phyloP scores from a whole-genome alignment of 2,888 invertebrate genomes.

The Mythimna loreyi region DNA sequence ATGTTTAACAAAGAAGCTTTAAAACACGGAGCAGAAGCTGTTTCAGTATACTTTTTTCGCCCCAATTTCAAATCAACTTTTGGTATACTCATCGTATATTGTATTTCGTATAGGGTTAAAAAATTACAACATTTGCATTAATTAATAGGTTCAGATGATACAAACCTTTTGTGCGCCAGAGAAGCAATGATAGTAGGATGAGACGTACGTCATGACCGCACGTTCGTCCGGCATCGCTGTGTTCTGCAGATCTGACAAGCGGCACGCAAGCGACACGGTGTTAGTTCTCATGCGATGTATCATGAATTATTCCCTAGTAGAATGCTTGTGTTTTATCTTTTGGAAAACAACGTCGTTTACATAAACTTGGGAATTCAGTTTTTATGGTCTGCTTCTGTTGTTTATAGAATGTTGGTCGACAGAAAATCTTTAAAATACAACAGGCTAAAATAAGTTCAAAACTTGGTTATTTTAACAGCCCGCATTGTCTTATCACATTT shows the following conservation, averaged over 20 bases:
- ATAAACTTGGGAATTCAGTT: slow-evolving; percentile 10
- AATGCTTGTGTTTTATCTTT: slow-evolving; percentile 72
- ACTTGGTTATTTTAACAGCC: slow-evolving; percentile 55
- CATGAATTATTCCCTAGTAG: slow-evolving; percentile 68
- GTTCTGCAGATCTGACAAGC: slow-evolving; percentile 97
- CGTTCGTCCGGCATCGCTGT: slow-evolving; percentile 99
- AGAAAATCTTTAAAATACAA: slow-evolving; percentile 7
- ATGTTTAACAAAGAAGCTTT: slow-evolving; percentile 13
- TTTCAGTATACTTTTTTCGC: slow-evolving; percentile 11
- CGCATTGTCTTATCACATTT: slow-evolving; percentile 61
- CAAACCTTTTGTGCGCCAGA: slow-evolving; percentile 99
- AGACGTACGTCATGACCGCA: slow-evolving; percentile 99
- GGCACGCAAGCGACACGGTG: slow-evolving; percentile 86
- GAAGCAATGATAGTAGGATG: slow-evolving; percentile 99
- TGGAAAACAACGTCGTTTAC: slow-evolving; percentile 28
- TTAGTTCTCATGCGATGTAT: slow-evolving; percentile 86
- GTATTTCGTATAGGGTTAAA: slow-evolving; percentile 12
- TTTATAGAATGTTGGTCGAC: not conserved
- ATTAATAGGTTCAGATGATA: slow-evolving; percentile 66
- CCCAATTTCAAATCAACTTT: slow-evolving; percentile 18
- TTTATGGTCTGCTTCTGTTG: slow-evolving; percentile 6
- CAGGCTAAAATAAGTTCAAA: slow-evolving; percentile 15
- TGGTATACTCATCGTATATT: not conserved
- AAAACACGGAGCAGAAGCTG: slow-evolving; percentile 33
- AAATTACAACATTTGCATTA: slow-evolving; percentile 21